These are phyloP conservation scores for Drosophila mulleri DNA, from an alignment of 2,888 invertebrate species.

Conservation along the genomic window DNA sequence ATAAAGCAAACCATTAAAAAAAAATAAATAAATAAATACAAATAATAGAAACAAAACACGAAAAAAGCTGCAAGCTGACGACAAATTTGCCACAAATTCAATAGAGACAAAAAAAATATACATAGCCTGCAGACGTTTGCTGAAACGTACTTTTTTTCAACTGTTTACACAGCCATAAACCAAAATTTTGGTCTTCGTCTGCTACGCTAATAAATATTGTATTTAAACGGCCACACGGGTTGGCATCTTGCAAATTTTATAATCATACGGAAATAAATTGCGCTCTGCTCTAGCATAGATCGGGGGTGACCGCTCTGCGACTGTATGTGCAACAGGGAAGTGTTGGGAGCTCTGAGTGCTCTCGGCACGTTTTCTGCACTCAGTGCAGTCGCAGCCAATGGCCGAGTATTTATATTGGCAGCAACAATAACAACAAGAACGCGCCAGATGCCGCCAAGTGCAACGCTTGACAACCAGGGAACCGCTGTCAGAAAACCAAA, in stretches of 20 bases:
- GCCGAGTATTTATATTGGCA: conserved; percentile 62
- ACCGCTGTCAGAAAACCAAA: conserved; percentile 37
- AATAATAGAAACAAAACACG: conserved; percentile 6
- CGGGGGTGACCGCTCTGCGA: background rate
- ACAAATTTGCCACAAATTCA: conserved; percentile 63
- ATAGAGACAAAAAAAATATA: conserved; percentile 23
- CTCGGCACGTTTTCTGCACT: conserved; percentile 34
- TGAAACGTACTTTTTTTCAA: conserved; percentile 27
- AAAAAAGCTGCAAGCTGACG: conserved; percentile 36
- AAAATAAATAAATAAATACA: background rate
- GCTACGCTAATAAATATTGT: conserved; percentile 67
- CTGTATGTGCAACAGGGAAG: conserved; percentile 26
- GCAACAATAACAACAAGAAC: conserved; percentile 44
- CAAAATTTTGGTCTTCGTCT: conserved; percentile 4
- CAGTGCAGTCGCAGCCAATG: conserved; percentile 35
- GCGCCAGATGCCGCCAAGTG: conserved; percentile 52
- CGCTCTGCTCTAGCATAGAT: conserved; percentile 3
- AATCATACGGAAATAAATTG: conserved; percentile 70
- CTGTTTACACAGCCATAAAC: conserved; percentile 53
- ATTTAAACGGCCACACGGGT: conserved; percentile 56
- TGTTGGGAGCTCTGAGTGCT: conserved; percentile 30
- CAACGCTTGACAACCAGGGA: conserved; percentile 39
- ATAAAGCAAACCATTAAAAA: conserved; percentile 38
- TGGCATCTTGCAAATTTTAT: conserved; percentile 48
- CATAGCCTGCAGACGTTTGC: conserved; percentile 23